Base-by-base conservation (phyloP, 2,888 invertebrate species). In the Oxyteleia sp. region DNA sequence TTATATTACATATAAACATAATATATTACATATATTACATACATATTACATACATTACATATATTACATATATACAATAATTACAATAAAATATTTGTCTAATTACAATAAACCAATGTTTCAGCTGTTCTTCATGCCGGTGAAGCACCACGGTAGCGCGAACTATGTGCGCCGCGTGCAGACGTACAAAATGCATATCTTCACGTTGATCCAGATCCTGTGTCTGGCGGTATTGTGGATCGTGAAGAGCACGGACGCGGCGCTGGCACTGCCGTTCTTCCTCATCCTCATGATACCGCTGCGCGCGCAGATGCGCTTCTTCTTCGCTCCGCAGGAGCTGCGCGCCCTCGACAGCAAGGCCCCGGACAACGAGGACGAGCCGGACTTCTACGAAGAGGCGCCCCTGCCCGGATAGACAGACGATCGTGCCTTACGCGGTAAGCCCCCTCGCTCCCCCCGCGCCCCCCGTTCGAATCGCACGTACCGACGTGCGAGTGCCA, bases 311-410 rank as follows among this genome's bases (percentile, higher is more conserved):
- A 94, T 98, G 89, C 95, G 93, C 10, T 95, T 95, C 83, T 92
- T 97, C 71, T 99, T 98, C 94, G 96, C 96, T 4, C 95, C 96
- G 16, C 95, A 96, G 75, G 98, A 99, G 93, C 94, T 99, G 43
- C 94, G 96, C 92, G 98, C 98, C 93, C 94, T 98, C 94, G 98
- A 98, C 93, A 97, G 98, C 88, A 96, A 95, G 88, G 90, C 88
- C 16, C 96, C 96, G 86, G 97, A 96, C 85, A 96, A 95, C 69
- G 98, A 97, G 88, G 97, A 98, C 92, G 98, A 98, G 92, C 98
- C 97, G 7, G 98, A 98, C 94, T 98, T 98, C 94, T 98, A 98
- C 93, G 97, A 97, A 90, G 97, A 98, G 94, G 98, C 98, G n/a
- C n/a, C n/a, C n/a, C n/a, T n/a, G n/a, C n/a, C n/a, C n/a, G n/a